Evolutionary conservation across 2,797 vertebrate species (phyloP).

Genomic region (Spheniscus humboldti): DNA sequence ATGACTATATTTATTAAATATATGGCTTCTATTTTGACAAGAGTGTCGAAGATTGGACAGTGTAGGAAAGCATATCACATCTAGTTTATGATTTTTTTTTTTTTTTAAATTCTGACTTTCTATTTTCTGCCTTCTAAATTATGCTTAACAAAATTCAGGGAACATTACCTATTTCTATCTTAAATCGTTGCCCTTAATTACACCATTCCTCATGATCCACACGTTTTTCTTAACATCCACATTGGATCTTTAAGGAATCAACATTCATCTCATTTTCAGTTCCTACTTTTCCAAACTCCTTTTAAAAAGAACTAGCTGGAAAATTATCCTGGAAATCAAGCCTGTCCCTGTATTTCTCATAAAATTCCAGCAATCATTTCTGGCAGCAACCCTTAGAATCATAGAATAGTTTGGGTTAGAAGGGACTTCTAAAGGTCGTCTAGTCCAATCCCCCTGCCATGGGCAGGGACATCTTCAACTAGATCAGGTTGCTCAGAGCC

Average conservation of each 20-base stretch:
- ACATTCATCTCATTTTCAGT: neutral
- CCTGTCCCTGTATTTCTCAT: neutral
- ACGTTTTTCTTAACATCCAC: neutral
- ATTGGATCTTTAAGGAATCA: neutral
- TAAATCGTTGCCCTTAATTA: neutral
- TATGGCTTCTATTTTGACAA: neutral
- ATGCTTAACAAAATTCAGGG: neutral
- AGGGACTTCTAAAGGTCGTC: no score
- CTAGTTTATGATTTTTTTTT: neutral
- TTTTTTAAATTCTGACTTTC: neutral
- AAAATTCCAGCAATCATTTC: neutral
- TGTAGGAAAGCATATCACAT: neutral
- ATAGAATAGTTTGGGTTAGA: no score
- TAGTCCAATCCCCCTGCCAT: no score
- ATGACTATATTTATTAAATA: neutral
- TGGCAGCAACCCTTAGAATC: neutral
- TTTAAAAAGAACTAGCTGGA: neutral
- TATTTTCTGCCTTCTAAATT: neutral
- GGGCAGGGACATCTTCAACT: no score
- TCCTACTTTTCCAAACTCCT: neutral
- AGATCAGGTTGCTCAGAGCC: no score
- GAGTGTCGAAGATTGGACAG: neutral
- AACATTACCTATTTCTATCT: neutral
- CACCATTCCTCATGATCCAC: neutral
- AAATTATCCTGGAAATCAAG: neutral